Base-by-base conservation (phyloP, 2,113 vertebrate species). In the Ictalurus punctatus region DNA sequence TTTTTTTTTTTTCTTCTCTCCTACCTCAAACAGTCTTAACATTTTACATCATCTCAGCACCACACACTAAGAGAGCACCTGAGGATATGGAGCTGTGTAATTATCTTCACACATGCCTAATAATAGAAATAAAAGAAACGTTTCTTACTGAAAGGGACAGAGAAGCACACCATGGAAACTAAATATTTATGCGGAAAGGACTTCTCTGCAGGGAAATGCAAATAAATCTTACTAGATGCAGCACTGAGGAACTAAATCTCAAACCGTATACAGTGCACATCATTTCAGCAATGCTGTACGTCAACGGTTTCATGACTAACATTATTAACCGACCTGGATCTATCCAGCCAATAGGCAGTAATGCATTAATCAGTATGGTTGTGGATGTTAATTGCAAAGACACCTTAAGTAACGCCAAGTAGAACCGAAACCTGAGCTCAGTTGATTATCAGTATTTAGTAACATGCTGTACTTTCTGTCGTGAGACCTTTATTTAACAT, bases 101-200 rank as follows among this genome's bases (percentile, higher is more conserved):
- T 61, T 61, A 83, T 63, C 58, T 44, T 83, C 81, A 63, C 54
- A 34, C 23, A 1, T 40, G 58, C 58, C 58, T 63, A 44, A 27
- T 14, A 83, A 63, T 40, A 83, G 19, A 83, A 63, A 83, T 63
- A 63, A 83, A 63, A 83, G 44, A 63, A 83, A 83, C 34, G 7
- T 40, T 63, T 44, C 30, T 83, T 82, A 9, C 56, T 12, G 54
- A 59, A 63, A 63, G 58, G 27, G 58, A 63, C 30, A 63, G 17
- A 5, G 17, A 23, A 37, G 21, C 19, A 37, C 30, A 83, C 30
- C 19, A 25, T 1, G 6, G 2, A 83, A 25, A 23, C 61, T 6
- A 40, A 63, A 27, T 63, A 63, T 27, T 83, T 63, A 40, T 63
- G 58, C 34, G 7, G 40, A 83, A 80, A 63, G 6, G 6, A 82